Base-by-base conservation (phyloP, 2,113 vertebrate species). In the Nothoprocta perdicaria region DNA sequence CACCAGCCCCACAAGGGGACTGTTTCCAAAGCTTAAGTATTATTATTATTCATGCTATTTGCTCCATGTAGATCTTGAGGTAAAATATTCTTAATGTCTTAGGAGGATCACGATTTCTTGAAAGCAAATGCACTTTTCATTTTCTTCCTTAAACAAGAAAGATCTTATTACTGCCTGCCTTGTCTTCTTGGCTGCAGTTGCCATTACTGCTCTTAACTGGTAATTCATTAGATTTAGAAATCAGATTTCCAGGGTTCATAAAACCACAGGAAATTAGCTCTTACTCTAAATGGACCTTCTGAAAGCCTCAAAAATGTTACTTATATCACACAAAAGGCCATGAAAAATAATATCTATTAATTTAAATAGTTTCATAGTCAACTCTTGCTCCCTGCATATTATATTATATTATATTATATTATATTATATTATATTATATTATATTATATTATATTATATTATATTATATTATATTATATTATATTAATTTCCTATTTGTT, bases 21-120 rank as follows among this genome's bases (percentile, higher is more conserved):
- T 9, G 0, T 92, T 94, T 78, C 50, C 35, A 66, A 84, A 92
- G 62, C 58, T 61, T 12, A 68, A 73, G 78, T 66, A 68, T 63
- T 92, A 41, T 73, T 93, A 93, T 73, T 93, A 93, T 90, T 79
- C 81, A 80, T 94, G 66, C 67, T 67, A 80, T 93, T 67, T 94
- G 71, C 50, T 89, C 78, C 48, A 31, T 23, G 14, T 26, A 23
- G 53, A 84, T 12, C 45, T 92, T 79, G 74, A 82, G 43, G 53
- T 86, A 82, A 94, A 24, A n/a, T 94, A n/a, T 90, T 94, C 83
- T 73, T 72, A 88, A 69, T 65, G 16, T 61, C 48, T 73, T 84
- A 58, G 0, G 0, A 88, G 16, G n/a, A 77, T 84, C 78, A 63
- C 31, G 0, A 0, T 88, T 88, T 88, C 80, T 62, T 81, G 77